phyloP scores from a whole-genome alignment of 2,797 vertebrate species.

The Pelochelys cantorii region DNA sequence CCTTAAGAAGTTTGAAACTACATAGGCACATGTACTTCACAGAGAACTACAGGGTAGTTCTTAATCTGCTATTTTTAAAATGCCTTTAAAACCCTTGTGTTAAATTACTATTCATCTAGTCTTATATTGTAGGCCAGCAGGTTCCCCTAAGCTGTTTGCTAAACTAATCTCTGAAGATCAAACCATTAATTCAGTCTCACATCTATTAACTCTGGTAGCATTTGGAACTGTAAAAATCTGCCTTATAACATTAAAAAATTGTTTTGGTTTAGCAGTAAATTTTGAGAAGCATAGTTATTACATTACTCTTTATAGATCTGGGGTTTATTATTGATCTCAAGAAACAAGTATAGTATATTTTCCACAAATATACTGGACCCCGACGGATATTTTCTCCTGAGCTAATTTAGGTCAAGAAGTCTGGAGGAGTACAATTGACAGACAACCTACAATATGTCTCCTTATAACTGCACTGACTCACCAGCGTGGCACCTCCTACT shows the following conservation, averaged over 20 bases:
- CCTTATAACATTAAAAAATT: too few species aligned
- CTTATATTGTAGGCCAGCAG: neutral
- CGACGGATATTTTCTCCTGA: too few species aligned
- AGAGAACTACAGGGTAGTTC: neutral
- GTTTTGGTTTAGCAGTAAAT: too few species aligned
- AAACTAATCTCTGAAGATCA: neutral
- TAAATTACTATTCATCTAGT: neutral
- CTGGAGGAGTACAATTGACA: neutral
- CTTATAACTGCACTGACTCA: too few species aligned
- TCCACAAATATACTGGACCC: too few species aligned
- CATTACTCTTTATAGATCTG: too few species aligned
- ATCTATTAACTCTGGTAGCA: neutral
- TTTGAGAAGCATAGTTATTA: too few species aligned
- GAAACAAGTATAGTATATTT: too few species aligned
- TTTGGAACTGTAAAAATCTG: neutral
- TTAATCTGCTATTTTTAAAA: neutral
- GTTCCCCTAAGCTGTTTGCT: neutral
- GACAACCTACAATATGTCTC: neutral
- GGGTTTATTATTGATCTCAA: too few species aligned
- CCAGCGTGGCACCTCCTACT: too few species aligned
- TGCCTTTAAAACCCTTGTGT: neutral
- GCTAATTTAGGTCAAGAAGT: neutral
- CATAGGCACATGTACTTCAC: neutral
- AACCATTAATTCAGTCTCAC: neutral
- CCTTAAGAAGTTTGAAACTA: neutral